phyloP scores from a whole-genome alignment of 2,797 vertebrate genomes.

The Sebastes dallii region DNA sequence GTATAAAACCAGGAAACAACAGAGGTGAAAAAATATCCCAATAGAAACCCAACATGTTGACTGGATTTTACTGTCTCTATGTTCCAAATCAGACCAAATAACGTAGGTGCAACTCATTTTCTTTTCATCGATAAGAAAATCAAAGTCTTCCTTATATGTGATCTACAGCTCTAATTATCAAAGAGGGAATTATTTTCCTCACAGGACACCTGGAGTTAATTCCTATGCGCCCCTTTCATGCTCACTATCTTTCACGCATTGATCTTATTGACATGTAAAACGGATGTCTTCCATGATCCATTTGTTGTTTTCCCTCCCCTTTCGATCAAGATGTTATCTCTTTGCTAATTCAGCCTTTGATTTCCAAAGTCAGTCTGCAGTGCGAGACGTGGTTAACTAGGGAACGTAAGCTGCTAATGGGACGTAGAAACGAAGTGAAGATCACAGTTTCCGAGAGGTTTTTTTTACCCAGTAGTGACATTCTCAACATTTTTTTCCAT shows the following conservation, averaged over 20 bases:
- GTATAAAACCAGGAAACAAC: not conserved
- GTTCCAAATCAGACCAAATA: not conserved
- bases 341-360: slow-evolving; percentile 65
- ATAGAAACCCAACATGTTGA: not conserved
- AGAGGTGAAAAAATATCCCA: not conserved
- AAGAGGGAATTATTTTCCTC: slow-evolving; percentile 32
- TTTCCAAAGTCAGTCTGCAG: slow-evolving; percentile 29
- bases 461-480: not conserved
- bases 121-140: slow-evolving; percentile 18
- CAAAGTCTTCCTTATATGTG: slow-evolving; percentile 7
- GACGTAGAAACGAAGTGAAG: not conserved
- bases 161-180: slow-evolving; percentile 42
- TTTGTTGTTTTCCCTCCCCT: slow-evolving; percentile 58
- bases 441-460: not conserved
- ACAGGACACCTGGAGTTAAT: slow-evolving; percentile 24
- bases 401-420: slow-evolving; percentile 28
- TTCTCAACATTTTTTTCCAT: not conserved
- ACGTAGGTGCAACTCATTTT: not conserved
- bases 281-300: slow-evolving; percentile 57
- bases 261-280: slow-evolving; percentile 68
- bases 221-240: slow-evolving; percentile 49
- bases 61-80: not conserved
- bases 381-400: slow-evolving; percentile 25
- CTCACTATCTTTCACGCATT: slow-evolving; percentile 57
- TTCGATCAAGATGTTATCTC: slow-evolving; percentile 62